These are phyloP conservation scores for Graptemys geographica DNA, from an alignment of 2,797 vertebrate genomes.

Conservation along the genomic window DNA sequence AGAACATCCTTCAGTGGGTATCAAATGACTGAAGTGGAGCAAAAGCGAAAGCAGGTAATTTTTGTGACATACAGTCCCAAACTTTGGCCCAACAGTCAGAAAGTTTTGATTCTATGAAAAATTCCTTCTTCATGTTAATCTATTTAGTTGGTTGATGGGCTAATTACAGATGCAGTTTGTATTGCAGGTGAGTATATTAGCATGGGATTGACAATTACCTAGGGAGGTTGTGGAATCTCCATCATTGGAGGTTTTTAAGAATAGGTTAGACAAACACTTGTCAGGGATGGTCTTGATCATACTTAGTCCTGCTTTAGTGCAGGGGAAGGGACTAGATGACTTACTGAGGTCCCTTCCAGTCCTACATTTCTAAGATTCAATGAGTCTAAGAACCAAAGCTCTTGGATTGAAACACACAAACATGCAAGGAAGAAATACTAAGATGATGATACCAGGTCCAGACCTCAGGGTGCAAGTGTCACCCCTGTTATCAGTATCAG, in stretches of 20 bases:
- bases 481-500: not conserved
- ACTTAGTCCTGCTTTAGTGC: not conserved
- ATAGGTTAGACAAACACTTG: not conserved
- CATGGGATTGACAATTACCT: not conserved
- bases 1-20: not conserved
- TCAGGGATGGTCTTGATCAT: not conserved
- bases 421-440: not conserved
- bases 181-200: constrained; percentile 17
- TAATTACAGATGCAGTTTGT: constrained; percentile 58
- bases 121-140: not conserved
- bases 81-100: not conserved
- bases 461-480: fast-evolving
- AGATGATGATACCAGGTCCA: not conserved
- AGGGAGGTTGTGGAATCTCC: not conserved
- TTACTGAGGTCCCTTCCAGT: not conserved
- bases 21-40: not conserved
- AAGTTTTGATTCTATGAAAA: constrained; percentile 50
- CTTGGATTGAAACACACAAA: not conserved
- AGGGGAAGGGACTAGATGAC: not conserved
- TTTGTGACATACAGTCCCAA: not conserved
- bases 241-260: not conserved
- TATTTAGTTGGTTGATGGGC: constrained; percentile 42
- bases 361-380: not conserved
- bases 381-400: not conserved
- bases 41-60: not conserved